These are phyloP conservation scores for Flexamia atlantica DNA, from an alignment of 2,888 invertebrate genomes.

Conservation along the genomic window DNA sequence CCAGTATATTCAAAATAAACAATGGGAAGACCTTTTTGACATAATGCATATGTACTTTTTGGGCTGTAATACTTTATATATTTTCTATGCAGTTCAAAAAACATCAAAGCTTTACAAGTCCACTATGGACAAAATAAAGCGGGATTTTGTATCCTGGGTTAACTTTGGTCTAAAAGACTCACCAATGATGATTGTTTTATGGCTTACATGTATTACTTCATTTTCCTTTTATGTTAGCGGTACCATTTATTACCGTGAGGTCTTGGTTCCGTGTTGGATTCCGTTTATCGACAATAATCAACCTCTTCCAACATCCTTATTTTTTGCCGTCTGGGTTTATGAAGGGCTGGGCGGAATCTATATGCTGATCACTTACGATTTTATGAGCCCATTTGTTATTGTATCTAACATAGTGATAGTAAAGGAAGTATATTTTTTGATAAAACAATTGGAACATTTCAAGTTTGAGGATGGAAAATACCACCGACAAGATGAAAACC, in stretches of 20 bases:
- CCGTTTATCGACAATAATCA: slow-evolving; percentile 18
- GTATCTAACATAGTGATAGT: not conserved
- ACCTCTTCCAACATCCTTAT: not conserved
- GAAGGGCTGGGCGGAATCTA: not conserved
- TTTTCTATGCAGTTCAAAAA: not conserved
- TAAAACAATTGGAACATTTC: not conserved
- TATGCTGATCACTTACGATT: not conserved
- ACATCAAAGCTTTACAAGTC: not conserved
- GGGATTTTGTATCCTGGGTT: not conserved
- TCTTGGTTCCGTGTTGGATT: slow-evolving; percentile 16
- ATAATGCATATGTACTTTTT: slow-evolving; percentile 27
- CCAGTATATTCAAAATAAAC: not conserved
- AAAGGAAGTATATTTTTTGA: slow-evolving; percentile 29
- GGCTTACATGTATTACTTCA: not conserved
- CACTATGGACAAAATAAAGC: not conserved
- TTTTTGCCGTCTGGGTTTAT: not conserved
- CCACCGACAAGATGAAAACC: not conserved
- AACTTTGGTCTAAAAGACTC: not conserved
- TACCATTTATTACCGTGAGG: slow-evolving; percentile 20
- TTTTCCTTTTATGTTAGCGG: not conserved
- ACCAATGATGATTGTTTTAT: not conserved
- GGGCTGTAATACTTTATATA: not conserved
- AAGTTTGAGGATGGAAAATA: not conserved
- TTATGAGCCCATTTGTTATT: slow-evolving; percentile 8
- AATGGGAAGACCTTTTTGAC: slow-evolving; percentile 18